Percentiles rank a stretch among this genome's conserved stretches.
Evolutionary conservation across 2,113 vertebrate species (phyloP).

Genomic region (Manacus vitellinus): DNA sequence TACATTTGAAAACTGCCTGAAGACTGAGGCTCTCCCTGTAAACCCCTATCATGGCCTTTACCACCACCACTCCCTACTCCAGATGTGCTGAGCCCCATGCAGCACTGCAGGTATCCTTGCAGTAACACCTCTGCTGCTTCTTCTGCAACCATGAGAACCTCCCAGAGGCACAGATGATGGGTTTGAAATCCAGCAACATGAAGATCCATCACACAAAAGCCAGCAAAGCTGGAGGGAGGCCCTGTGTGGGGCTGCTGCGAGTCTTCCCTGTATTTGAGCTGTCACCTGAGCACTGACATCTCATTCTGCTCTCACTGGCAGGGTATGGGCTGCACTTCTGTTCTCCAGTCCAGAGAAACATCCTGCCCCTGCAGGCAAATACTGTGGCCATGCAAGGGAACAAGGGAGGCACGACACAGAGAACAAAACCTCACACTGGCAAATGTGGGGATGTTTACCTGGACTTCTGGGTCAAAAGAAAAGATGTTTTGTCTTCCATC

Average conservation of each 20-base stretch:
- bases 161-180: background rate
- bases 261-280: background rate
- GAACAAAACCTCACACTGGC: background rate
- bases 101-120: background rate
- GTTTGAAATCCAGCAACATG: background rate
- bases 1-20: background rate
- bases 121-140: background rate
- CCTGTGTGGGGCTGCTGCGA: background rate
- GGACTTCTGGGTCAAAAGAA: conserved; percentile 91
- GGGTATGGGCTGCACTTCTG: background rate
- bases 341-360: background rate
- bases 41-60: background rate
- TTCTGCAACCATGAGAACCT: background rate
- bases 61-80: background rate
- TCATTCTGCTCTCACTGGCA: background rate
- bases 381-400: background rate
- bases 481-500: conserved; percentile 94
- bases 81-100: background rate
- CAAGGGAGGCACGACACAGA: background rate
- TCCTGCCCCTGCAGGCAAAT: background rate
- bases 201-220: background rate
- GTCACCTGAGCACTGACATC: background rate
- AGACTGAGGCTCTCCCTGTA: background rate
- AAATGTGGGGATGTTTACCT: conserved; percentile 76
- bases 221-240: background rate